phyloP scores from a whole-genome alignment of 2,888 invertebrate genomes.

The Prosopocoilus inquinatus region DNA sequence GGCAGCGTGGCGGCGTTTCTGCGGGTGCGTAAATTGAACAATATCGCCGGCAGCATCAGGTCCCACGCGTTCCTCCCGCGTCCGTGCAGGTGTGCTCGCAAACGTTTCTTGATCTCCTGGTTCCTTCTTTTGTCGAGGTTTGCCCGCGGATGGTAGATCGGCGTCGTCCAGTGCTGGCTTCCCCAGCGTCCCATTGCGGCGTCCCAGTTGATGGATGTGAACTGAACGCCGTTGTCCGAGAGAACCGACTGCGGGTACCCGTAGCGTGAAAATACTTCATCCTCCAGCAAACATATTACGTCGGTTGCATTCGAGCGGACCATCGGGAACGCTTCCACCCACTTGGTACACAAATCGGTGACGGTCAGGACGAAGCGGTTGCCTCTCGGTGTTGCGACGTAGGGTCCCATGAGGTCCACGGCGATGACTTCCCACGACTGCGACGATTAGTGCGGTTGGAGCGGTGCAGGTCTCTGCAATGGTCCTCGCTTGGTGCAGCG shows the following conservation, averaged over 20 bases:
- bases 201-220: slow-evolving; percentile 8
- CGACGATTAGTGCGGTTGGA: slow-evolving; percentile 12
- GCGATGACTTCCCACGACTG: slow-evolving; percentile 16
- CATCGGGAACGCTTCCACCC: slow-evolving; percentile 29
- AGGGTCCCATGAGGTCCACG: slow-evolving; percentile 21
- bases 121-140: slow-evolving; percentile 30
- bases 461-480: slow-evolving; percentile 8
- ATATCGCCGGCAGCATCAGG: slow-evolving; percentile 5
- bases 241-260: slow-evolving; percentile 18
- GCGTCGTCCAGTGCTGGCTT: slow-evolving; percentile 23
- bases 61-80: slow-evolving; percentile 11
- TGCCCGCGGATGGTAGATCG: slow-evolving; percentile 29
- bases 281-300: slow-evolving; percentile 11
- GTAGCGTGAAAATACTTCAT: slow-evolving; percentile 19
- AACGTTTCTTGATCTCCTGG: slow-evolving; percentile 31
- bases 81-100: slow-evolving; percentile 7
- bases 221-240: slow-evolving; percentile 18
- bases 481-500: no score
- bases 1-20: slow-evolving; percentile 24
- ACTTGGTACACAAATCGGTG: no score
- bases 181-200: slow-evolving; percentile 20
- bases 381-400: slow-evolving; percentile 10
- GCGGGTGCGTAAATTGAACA: slow-evolving; percentile 9
- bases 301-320: background rate
- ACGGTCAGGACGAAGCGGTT: slow-evolving; percentile 24